phyloP scores from a whole-genome alignment of 2,888 invertebrate species.

The Anarsia innoxiella region DNA sequence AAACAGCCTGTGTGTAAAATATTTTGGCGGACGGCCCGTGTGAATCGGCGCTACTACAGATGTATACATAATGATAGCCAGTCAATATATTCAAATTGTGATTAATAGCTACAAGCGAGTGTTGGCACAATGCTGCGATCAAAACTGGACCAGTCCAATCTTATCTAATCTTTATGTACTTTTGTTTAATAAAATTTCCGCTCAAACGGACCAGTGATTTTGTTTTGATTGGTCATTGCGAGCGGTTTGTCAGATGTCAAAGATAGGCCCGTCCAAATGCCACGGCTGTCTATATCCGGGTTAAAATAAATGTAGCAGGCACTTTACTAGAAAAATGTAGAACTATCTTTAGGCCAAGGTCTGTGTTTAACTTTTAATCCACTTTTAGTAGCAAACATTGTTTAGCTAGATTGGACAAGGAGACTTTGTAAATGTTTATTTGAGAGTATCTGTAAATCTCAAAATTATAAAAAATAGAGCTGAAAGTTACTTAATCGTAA shows the following conservation, averaged over 20 bases:
- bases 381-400: too few species aligned
- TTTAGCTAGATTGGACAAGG: too few species aligned
- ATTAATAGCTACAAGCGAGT: conserved; percentile 42
- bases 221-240: conserved; percentile 25
- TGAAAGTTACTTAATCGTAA: too few species aligned
- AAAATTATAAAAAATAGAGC: too few species aligned
- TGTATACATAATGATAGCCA: conserved; percentile 47
- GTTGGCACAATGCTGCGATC: conserved; percentile 32
- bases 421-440: too few species aligned
- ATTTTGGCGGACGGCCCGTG: conserved; percentile 39
- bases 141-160: conserved; percentile 20
- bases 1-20: conserved; percentile 31
- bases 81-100: conserved; percentile 69
- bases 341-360: too few species aligned
- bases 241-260: conserved; percentile 36
- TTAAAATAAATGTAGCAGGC: conserved; percentile 8
- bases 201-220: conserved; percentile 27
- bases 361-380: too few species aligned
- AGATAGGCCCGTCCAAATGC: conserved; percentile 27
- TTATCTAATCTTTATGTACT: conserved; percentile 14
- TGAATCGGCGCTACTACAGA: conserved; percentile 51
- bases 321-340: too few species aligned
- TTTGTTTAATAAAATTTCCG: conserved; percentile 25
- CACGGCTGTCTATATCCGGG: conserved; percentile 23
- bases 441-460: too few species aligned